phyloP scores from a whole-genome alignment of 2,888 invertebrate genomes.

The Ormyrus rosae region DNA sequence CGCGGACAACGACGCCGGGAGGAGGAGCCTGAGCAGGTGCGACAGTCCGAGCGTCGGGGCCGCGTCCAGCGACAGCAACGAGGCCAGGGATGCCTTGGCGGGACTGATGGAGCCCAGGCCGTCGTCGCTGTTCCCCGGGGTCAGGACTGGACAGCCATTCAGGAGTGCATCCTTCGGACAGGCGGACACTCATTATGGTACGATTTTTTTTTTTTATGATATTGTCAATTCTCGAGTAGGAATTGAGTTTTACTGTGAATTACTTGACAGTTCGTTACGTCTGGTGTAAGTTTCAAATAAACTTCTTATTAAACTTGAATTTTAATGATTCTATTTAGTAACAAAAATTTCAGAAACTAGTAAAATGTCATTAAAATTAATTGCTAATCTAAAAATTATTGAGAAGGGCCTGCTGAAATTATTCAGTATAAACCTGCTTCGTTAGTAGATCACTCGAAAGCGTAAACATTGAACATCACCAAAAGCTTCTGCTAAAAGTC shows the following conservation, averaged over 20 bases:
- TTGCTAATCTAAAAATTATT: too few relatives aligned
- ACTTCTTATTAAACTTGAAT: not conserved
- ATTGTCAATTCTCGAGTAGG: too few relatives aligned
- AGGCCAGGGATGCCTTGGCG: conserved; percentile 69
- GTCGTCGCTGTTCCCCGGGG: conserved; percentile 49
- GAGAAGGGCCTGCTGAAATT: too few relatives aligned
- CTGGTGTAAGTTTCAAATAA: too few relatives aligned
- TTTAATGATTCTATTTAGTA: not conserved
- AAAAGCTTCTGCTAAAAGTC: too few relatives aligned
- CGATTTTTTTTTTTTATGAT: not conserved
- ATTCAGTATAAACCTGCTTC: too few relatives aligned
- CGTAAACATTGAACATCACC: too few relatives aligned
- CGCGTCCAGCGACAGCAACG: conserved; percentile 62
- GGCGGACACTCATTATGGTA: conserved; percentile 82
- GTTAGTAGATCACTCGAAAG: too few relatives aligned
- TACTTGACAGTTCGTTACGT: too few relatives aligned
- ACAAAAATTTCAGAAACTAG: not conserved
- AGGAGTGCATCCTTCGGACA: conserved; percentile 93
- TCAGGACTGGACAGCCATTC: conserved; percentile 77
- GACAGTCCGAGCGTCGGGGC: conserved; percentile 34
- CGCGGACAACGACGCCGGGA: conserved; percentile 62
- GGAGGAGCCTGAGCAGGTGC: not conserved
- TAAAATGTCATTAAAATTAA: too few relatives aligned
- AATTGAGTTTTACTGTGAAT: too few relatives aligned
- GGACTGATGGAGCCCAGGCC: conserved; percentile 69